Evolutionary conservation across 2,888 invertebrate species (phyloP), one percentile per base, ranked within the genome.

Genomic region (Notodonta ziczac): DNA sequence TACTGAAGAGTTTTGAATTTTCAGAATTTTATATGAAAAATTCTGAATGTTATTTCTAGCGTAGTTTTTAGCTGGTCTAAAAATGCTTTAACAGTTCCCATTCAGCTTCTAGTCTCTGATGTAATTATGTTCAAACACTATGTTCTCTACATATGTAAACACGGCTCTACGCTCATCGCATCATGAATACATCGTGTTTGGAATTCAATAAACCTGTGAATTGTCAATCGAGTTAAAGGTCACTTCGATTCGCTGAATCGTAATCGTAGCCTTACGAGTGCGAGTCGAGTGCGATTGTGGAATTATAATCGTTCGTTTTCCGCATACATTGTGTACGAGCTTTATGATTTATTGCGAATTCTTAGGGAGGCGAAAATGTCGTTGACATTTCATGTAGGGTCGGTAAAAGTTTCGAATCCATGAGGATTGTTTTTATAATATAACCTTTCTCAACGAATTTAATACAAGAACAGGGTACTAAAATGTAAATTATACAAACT

Each of bases 141-240:
- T 12, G 35, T 53, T 16, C 35, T 32, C 13, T 35, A 53, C 16
- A 9, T 32, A 64, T 70, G 72, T 72, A 66, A 69, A 72, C 67
- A 67, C 61, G 64, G 58, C 63, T 57, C 61, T 64, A 62, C 61
- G 61, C 57, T 66, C 62, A 35, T 32, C 61, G 64, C 62, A 12
- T 24, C 61, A 66, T 60, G 57, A 52, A 73, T 69, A 62, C 48
- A 61, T 73, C 72, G 72, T 73, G 72, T 65, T 60, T 53, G 51
- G 65, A 65, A 65, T 72, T 60, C 40, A 61, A 65, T 32, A 12
- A 16, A 32, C 9, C 24, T 52, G 52, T 64, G 57, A 60, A 63
- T 70, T 53, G 66, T 60, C 67, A 72, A 78, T 78, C 60, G 74
- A 78, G 77, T 74, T 80, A 81, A 83, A 84, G 84, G 84, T 83